Conservation (phyloP, 2,888 invertebrate species). For the Branchellion lobata region DNA sequence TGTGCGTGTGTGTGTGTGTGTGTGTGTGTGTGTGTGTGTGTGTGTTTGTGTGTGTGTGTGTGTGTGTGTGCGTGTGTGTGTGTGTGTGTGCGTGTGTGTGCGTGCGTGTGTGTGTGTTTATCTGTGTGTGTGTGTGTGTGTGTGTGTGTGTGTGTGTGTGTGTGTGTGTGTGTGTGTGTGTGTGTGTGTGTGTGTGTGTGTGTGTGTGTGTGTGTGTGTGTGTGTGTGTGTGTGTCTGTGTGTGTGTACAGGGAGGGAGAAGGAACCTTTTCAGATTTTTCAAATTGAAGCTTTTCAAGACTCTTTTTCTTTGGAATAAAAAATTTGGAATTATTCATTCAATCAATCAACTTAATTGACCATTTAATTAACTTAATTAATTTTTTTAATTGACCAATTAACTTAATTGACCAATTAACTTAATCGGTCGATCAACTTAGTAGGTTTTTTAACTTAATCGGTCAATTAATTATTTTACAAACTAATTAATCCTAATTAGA, state of each 20-base stretch:
- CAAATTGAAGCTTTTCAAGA: no score
- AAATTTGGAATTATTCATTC: no score
- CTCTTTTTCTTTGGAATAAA: no score
- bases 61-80: constrained; percentile 18
- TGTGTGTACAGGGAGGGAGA: neutral
- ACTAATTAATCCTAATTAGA: no score
- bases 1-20: constrained; percentile 14
- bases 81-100: neutral
- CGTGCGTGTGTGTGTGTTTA: constrained; percentile 9
- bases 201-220: constrained; percentile 36
- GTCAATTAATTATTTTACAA: no score
- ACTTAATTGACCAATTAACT: no score
- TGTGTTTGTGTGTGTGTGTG: constrained; percentile 8
- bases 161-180: constrained; percentile 13
- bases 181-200: constrained; percentile 32
- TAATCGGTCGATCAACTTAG: no score
- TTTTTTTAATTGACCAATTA: no score
- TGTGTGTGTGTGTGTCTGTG: constrained; percentile 21
- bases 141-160: constrained; percentile 16
- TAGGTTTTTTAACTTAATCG: no score
- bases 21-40: constrained; percentile 9
- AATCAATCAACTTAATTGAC: no score
- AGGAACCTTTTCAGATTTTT: no score
- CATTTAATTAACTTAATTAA: no score
- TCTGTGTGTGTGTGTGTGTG: constrained; percentile 25